Percentiles rank a stretch among this genome's conserved stretches.
These are phyloP conservation scores for Barypeithes pellucidus DNA, from an alignment of 2,888 invertebrate species.

Conservation along the genomic window DNA sequence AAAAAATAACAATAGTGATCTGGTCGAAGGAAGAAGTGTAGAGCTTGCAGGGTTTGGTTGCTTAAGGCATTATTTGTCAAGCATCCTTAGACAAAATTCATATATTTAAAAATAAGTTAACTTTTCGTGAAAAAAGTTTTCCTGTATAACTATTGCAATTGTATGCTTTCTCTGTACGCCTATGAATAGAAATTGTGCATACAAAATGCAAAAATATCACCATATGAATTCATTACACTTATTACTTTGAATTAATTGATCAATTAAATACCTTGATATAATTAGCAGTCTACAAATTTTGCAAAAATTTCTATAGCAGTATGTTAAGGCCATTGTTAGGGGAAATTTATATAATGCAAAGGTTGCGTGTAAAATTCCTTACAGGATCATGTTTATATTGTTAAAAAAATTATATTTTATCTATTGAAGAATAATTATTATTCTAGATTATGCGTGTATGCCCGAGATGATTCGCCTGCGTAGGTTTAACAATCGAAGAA, in stretches of 20 bases:
- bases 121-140: no score
- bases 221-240: constrained; percentile 1
- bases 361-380: constrained; percentile 10
- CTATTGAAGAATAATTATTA: background rate
- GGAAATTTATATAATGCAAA: constrained; percentile 20
- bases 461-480: no score
- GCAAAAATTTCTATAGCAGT: background rate
- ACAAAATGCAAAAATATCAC: constrained; percentile 17
- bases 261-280: constrained; percentile 22
- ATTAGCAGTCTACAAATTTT: constrained; percentile 20
- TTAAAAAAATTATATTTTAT: background rate
- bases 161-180: constrained; percentile 13
- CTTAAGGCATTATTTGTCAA: no score
- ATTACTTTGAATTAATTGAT: constrained; percentile 10
- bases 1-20: no score
- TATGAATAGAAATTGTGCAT: constrained; percentile 27
- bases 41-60: no score
- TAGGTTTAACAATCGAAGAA: no score
- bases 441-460: no score
- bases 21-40: no score
- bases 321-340: constrained; percentile 7
- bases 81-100: no score
- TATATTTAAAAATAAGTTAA: no score
- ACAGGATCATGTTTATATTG: constrained; percentile 1
- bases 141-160: background rate